Conservation (phyloP, 1,140 invertebrate species). For the Glossosoma conforme region DNA sequence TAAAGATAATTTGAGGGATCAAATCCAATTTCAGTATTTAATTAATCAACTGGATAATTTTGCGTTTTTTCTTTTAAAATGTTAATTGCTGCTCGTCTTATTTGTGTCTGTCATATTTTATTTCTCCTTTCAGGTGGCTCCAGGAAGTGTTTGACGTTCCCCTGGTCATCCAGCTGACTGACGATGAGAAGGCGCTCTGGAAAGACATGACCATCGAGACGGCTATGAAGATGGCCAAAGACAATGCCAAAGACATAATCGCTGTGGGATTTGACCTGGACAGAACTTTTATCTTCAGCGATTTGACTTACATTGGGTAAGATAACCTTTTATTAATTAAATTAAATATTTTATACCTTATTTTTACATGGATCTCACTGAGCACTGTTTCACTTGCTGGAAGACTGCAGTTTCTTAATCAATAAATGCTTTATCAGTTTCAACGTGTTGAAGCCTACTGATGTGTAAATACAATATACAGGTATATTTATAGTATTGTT, state of each 20-base stretch:
- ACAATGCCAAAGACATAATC: constrained; percentile 98
- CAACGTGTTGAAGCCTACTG: too few relatives aligned
- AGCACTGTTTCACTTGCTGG: too few relatives aligned
- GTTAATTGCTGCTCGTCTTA: not conserved
- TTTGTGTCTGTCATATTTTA: not conserved
- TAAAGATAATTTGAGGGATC: too few relatives aligned
- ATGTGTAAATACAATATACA: too few relatives aligned
- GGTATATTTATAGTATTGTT: too few relatives aligned
- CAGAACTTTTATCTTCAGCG: constrained; percentile 97
- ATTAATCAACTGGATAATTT: too few relatives aligned
- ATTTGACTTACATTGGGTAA: constrained; percentile 92
- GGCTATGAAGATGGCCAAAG: constrained; percentile 74
- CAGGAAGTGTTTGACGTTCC: constrained; percentile 98
- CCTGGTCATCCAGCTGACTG: constrained; percentile 93
- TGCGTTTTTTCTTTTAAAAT: constrained; percentile 19
- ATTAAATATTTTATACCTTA: too few relatives aligned
- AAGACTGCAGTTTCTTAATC: too few relatives aligned
- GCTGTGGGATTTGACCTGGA: constrained; percentile 93
- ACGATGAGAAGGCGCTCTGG: constrained; percentile 99
- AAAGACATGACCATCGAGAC: constrained; percentile 92
- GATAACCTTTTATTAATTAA: constrained; percentile 32
- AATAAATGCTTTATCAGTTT: too few relatives aligned
- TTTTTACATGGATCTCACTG: too few relatives aligned
- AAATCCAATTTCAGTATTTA: too few relatives aligned
- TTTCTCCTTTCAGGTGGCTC: constrained; percentile 68